Evolutionary conservation across 2,113 vertebrate species (phyloP).

Genomic region (Pseudorectes ferrugineus): DNA sequence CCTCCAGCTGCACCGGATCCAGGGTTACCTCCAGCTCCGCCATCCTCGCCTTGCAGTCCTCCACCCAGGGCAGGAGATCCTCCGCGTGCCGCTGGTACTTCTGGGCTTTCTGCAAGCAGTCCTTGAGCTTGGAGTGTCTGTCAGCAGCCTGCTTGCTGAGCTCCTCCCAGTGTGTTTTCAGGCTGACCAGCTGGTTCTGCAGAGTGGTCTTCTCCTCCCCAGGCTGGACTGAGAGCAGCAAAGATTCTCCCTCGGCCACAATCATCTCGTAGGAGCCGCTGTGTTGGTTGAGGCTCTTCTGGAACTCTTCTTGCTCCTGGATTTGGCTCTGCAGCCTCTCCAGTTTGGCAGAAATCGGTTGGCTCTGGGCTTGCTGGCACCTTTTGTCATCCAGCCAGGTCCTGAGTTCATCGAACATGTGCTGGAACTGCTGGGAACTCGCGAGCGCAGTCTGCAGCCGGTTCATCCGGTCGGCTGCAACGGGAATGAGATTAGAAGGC

Average conservation of each 20-base stretch:
- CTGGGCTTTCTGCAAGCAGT: conserved; percentile 85
- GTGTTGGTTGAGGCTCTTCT: conserved; percentile 88
- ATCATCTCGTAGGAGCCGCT: conserved; percentile 94
- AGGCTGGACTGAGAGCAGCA: conserved; percentile 83
- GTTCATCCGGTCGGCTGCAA: conserved; percentile 89
- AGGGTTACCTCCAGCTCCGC: conserved; percentile 79
- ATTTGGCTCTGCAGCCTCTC: conserved; percentile 82
- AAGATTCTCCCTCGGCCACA: conserved; percentile 84
- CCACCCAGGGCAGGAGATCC: conserved; percentile 86
- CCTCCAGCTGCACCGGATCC: conserved; percentile 82
- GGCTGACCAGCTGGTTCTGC: conserved; percentile 79
- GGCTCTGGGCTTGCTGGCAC: conserved; percentile 70
- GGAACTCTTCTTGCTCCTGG: conserved; percentile 87
- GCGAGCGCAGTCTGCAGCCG: conserved; percentile 92
- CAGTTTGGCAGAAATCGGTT: conserved; percentile 83
- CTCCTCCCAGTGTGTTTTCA: conserved; percentile 89
- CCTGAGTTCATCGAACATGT: conserved; percentile 95
- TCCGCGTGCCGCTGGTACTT: conserved; percentile 83
- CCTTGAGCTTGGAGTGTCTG: conserved; percentile 79
- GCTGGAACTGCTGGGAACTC: conserved; percentile 97
- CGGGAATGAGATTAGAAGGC: conserved; percentile 30
- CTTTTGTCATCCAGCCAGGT: conserved; percentile 86
- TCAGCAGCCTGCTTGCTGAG: conserved; percentile 79
- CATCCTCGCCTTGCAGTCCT: conserved; percentile 80
- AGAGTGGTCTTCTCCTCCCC: conserved; percentile 84